Conservation (phyloP, 2,888 invertebrate genomes). For the Scaptomyza tumidula region DNA sequence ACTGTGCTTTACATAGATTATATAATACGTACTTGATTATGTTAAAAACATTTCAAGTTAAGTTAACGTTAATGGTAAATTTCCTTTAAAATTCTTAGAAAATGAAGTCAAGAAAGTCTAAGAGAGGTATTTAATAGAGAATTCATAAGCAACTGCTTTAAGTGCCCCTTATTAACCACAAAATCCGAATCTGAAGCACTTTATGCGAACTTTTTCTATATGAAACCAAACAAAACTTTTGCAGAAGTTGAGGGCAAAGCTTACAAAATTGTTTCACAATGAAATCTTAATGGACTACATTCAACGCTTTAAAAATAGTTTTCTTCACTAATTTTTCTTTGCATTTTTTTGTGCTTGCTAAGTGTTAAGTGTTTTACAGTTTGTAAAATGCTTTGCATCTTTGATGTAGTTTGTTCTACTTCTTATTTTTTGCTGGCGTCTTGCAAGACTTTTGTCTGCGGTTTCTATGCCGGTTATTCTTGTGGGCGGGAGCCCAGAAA, state of each 20-base stretch:
- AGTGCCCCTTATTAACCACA: neutral
- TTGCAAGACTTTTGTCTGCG: slow-evolving; percentile 44
- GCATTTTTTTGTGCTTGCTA: neutral
- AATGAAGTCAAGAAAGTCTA: neutral
- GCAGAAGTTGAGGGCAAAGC: slow-evolving; percentile 1
- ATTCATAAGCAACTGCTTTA: neutral
- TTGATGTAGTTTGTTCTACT: slow-evolving; percentile 12
- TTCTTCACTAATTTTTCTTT: neutral
- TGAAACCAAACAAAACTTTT: slow-evolving; percentile 1
- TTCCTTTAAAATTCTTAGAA: neutral
- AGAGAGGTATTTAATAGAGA: too few relatives aligned
- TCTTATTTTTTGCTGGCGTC: slow-evolving; percentile 19
- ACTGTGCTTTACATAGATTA: neutral
- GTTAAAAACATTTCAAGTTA: neutral
- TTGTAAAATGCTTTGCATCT: slow-evolving; percentile 24
- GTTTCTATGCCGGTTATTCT: slow-evolving; percentile 11
- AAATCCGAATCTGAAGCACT: neutral
- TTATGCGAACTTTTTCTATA: neutral
- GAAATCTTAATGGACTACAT: slow-evolving; percentile 18
- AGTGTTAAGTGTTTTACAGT: slow-evolving; percentile 19
- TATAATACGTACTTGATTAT: neutral
- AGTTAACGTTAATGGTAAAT: neutral
- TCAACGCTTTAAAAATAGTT: slow-evolving; percentile 24
- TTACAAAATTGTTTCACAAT: slow-evolving; percentile 27
- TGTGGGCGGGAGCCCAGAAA: slow-evolving; percentile 16